Evolutionary conservation across 2,888 invertebrate genomes (phyloP).

Genomic region (Iselma pallidipennis): DNA sequence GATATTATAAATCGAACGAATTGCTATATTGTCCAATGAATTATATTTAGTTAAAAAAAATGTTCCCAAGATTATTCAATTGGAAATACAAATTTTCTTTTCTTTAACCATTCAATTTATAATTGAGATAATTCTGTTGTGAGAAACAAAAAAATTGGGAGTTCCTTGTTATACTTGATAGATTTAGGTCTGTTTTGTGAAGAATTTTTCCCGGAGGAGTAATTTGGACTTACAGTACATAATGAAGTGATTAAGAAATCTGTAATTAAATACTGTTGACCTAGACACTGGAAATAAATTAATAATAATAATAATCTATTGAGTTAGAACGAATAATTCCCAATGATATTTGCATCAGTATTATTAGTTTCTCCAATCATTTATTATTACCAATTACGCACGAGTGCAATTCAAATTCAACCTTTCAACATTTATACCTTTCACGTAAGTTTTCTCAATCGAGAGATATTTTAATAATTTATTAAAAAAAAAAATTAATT

Average conservation of each 20-base stretch:
- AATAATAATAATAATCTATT: no score
- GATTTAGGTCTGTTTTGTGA: not conserved
- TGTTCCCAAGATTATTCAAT: conserved; percentile 19
- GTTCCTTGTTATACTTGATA: not conserved
- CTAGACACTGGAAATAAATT: no score
- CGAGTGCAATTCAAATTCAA: no score
- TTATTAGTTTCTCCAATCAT: no score
- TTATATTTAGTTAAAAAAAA: conserved; percentile 11
- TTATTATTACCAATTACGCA: no score
- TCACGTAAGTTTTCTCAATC: not conserved
- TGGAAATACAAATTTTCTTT: conserved; percentile 16
- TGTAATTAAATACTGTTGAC: not conserved
- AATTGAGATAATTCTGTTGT: conserved; percentile 9
- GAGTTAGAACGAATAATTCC: no score
- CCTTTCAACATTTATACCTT: no score
- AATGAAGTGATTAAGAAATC: no score
- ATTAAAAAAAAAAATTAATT: not conserved
- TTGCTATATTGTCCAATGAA: conserved; percentile 12
- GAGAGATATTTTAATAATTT: not conserved
- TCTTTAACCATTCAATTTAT: conserved; percentile 6
- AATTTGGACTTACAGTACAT: no score
- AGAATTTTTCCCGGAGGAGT: not conserved
- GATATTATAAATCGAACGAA: conserved; percentile 11
- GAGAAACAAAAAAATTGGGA: not conserved
- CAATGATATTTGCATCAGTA: no score